Conservation (phyloP, 2,113 vertebrate species). For the Baryphthengus martii region DNA sequence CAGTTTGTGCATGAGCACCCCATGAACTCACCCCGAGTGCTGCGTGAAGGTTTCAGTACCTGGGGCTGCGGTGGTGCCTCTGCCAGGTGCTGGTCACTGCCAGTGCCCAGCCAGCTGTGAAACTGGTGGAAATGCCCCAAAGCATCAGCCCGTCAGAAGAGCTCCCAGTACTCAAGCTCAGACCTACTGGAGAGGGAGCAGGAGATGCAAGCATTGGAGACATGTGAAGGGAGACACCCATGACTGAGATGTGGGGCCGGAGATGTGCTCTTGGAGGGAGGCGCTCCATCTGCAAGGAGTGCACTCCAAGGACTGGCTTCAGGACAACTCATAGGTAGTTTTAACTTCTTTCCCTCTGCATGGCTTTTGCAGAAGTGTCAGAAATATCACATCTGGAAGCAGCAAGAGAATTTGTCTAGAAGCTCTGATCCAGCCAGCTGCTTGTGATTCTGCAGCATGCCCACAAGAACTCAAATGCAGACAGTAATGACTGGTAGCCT, state of each 20-base stretch:
- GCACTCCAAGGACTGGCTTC: neutral
- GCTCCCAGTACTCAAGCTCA: neutral
- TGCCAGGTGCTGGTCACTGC: neutral
- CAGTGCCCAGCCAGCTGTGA: neutral
- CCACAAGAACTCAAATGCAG: neutral
- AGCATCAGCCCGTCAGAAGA: neutral
- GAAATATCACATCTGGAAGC: neutral
- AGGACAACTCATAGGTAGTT: neutral
- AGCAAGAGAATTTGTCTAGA: neutral
- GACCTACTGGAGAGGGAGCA: neutral
- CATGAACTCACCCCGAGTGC: fast-evolving
- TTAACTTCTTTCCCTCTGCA: neutral
- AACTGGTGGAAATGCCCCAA: neutral
- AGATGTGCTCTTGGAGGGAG: neutral
- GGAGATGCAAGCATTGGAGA: neutral
- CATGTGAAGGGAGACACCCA: neutral
- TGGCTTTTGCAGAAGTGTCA: neutral
- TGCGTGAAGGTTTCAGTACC: neutral
- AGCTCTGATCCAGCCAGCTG: neutral
- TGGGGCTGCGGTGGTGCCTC: neutral
- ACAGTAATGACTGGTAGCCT: neutral
- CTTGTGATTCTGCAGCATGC: neutral
- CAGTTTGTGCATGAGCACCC: neutral
- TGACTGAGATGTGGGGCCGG: neutral
- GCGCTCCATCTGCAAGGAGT: neutral